These are phyloP conservation scores for Coreius guichenoti DNA, from an alignment of 2,797 vertebrate species.

Conservation along the genomic window DNA sequence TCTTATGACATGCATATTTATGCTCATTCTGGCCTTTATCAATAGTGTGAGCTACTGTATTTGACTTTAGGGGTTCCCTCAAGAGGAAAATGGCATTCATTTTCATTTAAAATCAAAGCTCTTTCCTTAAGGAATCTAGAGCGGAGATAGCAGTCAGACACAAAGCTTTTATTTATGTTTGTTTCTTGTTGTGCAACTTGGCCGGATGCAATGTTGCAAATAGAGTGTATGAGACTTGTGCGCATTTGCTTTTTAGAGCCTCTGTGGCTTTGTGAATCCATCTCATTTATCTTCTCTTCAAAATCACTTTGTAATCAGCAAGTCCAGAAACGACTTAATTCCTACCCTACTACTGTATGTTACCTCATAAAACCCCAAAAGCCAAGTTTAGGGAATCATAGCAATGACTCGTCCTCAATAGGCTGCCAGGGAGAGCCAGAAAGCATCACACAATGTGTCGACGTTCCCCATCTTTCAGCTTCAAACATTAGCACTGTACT, in stretches of 20 bases:
- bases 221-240: constrained; percentile 57
- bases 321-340: background rate
- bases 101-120: constrained; percentile 75
- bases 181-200: constrained; percentile 68
- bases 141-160: constrained; percentile 53
- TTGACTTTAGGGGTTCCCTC: constrained; percentile 65
- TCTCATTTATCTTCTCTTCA: background rate
- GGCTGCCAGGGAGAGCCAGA: background rate
- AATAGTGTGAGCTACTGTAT: constrained; percentile 71
- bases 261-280: background rate
- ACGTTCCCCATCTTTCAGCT: background rate
- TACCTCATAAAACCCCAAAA: constrained; percentile 6
- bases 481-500: constrained; percentile 20
- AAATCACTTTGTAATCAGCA: constrained; percentile 17
- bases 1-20: constrained; percentile 67
- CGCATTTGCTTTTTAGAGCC: constrained; percentile 2
- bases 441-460: background rate
- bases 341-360: background rate
- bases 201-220: constrained; percentile 60
- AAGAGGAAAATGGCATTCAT: constrained; percentile 72
- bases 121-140: constrained; percentile 58
- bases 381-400: constrained; percentile 13
- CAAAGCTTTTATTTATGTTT: constrained; percentile 72
- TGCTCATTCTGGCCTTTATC: constrained; percentile 71
- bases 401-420: background rate